Conservation (phyloP, 2,113 vertebrate species). For the Plotosus lineatus region DNA sequence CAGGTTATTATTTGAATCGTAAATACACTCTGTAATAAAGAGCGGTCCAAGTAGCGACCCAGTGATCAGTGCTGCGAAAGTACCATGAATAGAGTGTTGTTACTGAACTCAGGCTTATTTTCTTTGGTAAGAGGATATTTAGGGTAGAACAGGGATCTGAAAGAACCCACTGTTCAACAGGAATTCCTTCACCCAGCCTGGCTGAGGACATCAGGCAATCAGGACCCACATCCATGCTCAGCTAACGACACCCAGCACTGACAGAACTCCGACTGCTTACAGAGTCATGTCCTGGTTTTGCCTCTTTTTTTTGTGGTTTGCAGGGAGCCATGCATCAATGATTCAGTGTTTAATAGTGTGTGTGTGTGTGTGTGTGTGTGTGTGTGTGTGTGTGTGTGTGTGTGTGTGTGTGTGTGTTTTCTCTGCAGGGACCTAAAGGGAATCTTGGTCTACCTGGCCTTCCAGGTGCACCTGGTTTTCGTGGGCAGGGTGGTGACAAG, state of each 20-base stretch:
- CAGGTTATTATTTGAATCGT: slow-evolving; percentile 34
- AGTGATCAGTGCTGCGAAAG: slow-evolving; percentile 54
- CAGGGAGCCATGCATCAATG: slow-evolving; percentile 48
- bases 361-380: slow-evolving; percentile 29
- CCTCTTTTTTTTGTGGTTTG: slow-evolving; percentile 58
- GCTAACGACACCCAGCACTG: slow-evolving; percentile 33
- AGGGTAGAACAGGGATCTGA: slow-evolving; percentile 69
- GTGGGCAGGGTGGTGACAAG: slow-evolving; percentile 86
- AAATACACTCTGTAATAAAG: slow-evolving; percentile 50
- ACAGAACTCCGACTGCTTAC: slow-evolving; percentile 4
- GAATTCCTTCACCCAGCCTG: slow-evolving; percentile 63
- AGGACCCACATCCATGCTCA: slow-evolving; percentile 52
- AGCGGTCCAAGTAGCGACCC: slow-evolving; percentile 47
- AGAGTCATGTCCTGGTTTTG: slow-evolving; percentile 4
- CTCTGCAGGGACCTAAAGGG: slow-evolving; percentile 81
- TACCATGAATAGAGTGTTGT: slow-evolving; percentile 78
- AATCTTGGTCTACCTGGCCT: slow-evolving; percentile 86
- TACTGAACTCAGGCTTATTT: slow-evolving; percentile 65
- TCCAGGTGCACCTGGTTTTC: slow-evolving; percentile 86
- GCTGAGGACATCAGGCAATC: slow-evolving; percentile 47
- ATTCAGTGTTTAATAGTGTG: slow-evolving; percentile 51
- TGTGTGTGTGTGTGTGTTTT: slow-evolving; percentile 40
- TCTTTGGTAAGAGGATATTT: slow-evolving; percentile 67
- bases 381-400: slow-evolving; percentile 40
- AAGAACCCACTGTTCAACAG: slow-evolving; percentile 81